Evolutionary conservation across 2,888 invertebrate species (phyloP).

Genomic region (Gymnoscelis rufifasciata): DNA sequence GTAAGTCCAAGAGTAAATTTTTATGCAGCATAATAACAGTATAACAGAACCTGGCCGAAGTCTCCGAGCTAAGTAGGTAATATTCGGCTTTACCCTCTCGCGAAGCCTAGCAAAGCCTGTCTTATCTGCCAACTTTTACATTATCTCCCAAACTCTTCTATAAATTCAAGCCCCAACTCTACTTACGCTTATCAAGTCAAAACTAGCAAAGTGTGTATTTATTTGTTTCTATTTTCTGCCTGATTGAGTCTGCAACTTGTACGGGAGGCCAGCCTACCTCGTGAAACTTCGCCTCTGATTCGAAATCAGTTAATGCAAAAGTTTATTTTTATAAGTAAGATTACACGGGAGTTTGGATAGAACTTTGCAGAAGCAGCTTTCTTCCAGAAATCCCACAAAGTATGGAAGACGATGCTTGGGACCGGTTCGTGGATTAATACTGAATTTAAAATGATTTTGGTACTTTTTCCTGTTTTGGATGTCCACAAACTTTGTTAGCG

Average conservation of each 20-base stretch:
- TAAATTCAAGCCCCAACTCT: constrained; percentile 63
- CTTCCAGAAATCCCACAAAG: constrained; percentile 71
- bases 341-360: constrained; percentile 72
- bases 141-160: constrained; percentile 67
- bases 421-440: constrained; percentile 69
- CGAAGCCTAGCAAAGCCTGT: constrained; percentile 56
- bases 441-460: constrained; percentile 71
- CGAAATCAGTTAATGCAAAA: constrained; percentile 80
- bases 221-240: constrained; percentile 74
- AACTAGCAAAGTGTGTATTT: constrained; percentile 73
- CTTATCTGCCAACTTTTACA: constrained; percentile 72
- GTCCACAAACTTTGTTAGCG: constrained; percentile 51
- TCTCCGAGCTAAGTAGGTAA: constrained; percentile 42
- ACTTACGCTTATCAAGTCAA: constrained; percentile 72
- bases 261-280: constrained; percentile 60
- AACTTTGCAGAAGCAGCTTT: constrained; percentile 72
- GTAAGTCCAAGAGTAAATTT: constrained; percentile 20
- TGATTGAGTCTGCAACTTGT: constrained; percentile 68
- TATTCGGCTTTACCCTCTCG: constrained; percentile 52
- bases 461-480: constrained; percentile 54
- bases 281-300: constrained; percentile 66
- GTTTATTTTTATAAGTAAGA: constrained; percentile 81
- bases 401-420: constrained; percentile 65
- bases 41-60: constrained; percentile 45
- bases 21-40: constrained; percentile 39